Base-by-base conservation (phyloP, 2,113 vertebrate genomes). In the Neolamprologus tretocephalus region DNA sequence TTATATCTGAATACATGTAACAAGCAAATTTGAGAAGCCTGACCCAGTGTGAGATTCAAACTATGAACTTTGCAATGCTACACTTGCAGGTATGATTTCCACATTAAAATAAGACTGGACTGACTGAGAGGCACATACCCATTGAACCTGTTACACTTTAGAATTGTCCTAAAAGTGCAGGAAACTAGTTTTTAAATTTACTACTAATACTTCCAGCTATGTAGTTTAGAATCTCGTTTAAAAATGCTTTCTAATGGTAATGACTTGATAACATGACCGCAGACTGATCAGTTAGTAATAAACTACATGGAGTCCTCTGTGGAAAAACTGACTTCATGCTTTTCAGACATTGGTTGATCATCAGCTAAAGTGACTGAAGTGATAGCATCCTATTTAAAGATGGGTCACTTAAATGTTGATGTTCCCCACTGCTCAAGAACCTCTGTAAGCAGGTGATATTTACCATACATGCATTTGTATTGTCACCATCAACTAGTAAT, bases 281-380 rank as follows among this genome's bases (percentile, higher is more conserved):
- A 31, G 42, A 49, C 71, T 68, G 35, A 49, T 47, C 1, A 19
- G 40, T 78, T 45, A 1, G 21, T 63, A 63, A 63, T 33, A 63
- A 33, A 63, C 58, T 33, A 33, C 58, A 63, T 19, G 9, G 14
- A 33, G 28, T 33, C 16, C 16, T 33, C 58, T 19, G 0, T 58
- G 0, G 16, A 63, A 58, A 63, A 63, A 63, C 58, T 35, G 9
- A 63, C 58, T 35, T 3, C 31, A 66, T 66, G 33, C 61, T 78
- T 78, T 31, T 78, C 71, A 78, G 71, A 78, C 71, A 49, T 49
- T 17, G 71, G 71, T 19, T 75, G 40, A 28, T 47, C 23, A 47
- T 31, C 23, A 47, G 21, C 40, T 45, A 16, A 73, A 1, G 37
- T 78, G 42, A 78, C 37, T 45, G 13, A 73, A 26, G 21, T 31